These are phyloP conservation scores for Stenurella melanura DNA, from an alignment of 2,888 invertebrate genomes.

Conservation along the genomic window DNA sequence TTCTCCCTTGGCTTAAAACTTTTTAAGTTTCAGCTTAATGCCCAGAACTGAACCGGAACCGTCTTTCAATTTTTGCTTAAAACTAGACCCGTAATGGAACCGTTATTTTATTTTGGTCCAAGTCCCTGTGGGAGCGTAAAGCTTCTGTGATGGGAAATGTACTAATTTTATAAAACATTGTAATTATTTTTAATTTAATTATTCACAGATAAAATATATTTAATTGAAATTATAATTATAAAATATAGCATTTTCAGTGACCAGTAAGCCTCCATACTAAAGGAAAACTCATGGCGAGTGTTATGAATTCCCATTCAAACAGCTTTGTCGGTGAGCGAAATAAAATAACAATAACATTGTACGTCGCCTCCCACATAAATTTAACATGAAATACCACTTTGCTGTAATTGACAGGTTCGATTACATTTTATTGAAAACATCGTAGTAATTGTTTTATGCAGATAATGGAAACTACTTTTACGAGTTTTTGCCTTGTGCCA, in stretches of 20 bases:
- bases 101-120: no score
- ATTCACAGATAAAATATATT: no score
- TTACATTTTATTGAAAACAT: slow-evolving; percentile 15
- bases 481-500: neutral
- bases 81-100: no score
- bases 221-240: neutral
- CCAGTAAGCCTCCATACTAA: neutral
- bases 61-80: no score
- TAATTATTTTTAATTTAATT: no score
- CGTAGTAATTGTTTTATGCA: neutral
- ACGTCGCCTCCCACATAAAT: slow-evolving; percentile 16
- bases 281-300: neutral
- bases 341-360: slow-evolving; percentile 27
- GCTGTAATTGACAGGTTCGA: slow-evolving; percentile 21
- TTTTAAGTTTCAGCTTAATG: no score
- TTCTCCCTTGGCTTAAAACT: no score
- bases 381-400: slow-evolving; percentile 30
- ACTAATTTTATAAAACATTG: no score
- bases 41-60: no score
- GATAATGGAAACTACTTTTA: slow-evolving; percentile 7
- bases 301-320: slow-evolving; percentile 23
- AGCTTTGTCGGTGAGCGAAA: slow-evolving; percentile 17
- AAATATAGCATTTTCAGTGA: neutral
- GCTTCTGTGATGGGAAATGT: no score
- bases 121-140: no score